phyloP scores from a whole-genome alignment of 2,797 vertebrate species.

The Sebastolobus altivelis region DNA sequence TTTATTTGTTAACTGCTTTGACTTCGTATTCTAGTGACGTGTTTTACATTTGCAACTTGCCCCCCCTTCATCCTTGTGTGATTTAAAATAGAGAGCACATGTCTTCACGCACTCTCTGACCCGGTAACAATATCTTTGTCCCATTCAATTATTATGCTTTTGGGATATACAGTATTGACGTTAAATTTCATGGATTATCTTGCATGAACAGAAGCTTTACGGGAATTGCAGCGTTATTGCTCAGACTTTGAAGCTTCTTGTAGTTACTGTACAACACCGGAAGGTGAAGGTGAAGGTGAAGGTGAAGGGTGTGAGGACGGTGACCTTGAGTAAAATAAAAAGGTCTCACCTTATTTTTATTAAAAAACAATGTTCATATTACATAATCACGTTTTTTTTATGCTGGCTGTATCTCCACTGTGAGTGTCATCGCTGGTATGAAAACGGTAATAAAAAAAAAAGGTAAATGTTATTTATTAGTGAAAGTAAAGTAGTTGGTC shows the following conservation, averaged over 20 bases:
- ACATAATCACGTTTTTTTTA: background rate
- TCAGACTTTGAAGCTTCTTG: background rate
- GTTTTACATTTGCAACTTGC: background rate
- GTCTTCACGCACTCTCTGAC: background rate
- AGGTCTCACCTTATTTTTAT: background rate
- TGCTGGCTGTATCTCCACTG: background rate
- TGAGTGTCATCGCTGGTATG: background rate
- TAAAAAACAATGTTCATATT: background rate
- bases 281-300: background rate
- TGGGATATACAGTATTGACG: background rate
- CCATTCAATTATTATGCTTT: background rate
- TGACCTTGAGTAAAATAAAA: slow-evolving; percentile 8
- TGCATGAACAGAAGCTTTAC: background rate
- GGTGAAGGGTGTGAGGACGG: background rate
- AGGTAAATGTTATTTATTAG: background rate
- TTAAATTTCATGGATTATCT: background rate
- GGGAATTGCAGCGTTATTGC: background rate
- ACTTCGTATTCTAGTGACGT: background rate
- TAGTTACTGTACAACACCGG: background rate
- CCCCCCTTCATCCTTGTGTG: background rate
- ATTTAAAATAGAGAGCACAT: background rate
- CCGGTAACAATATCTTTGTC: background rate
- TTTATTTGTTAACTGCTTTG: background rate
- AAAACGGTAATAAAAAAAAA: background rate
- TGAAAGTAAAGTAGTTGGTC: background rate